Evolutionary conservation across 2,888 invertebrate species (phyloP), one percentile per base, ranked within the genome.

Genomic region (Hedya salicella): DNA sequence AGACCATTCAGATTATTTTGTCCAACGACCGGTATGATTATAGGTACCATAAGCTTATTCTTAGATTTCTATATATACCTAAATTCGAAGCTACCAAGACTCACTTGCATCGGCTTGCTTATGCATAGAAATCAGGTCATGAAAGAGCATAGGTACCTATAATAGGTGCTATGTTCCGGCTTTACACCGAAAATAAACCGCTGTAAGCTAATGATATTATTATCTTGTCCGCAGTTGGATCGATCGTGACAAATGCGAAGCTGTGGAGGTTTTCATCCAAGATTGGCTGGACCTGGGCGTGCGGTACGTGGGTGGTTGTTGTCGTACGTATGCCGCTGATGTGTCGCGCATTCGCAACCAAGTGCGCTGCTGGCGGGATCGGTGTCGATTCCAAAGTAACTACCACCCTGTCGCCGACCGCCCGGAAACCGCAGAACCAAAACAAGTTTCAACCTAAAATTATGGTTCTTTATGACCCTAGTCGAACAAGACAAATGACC

Each of bases 301-400:
- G 39, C 94, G 94, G 61, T 97, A 96, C 83, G 94, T 99, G 49
- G 98, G 98, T 19, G 98, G 98, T 0, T 99, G 98, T 78, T 99
- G 98, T 84, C 93, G 97, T 72, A 96, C 97, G 0, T 95, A 95
- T 76, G 96, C 97, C 0, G 93, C 95, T 0, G 97, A 98, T 81
- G 95, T 98, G 39, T 92, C 93, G 9, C 94, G 95, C 71, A 96
- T 97, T 74, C 93, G 94, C 62, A 93, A 94, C 74, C 93, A 94
- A 71, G 94, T 95, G 63, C 83, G 84, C 71, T 87, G 89, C 75
- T 93, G 93, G 93, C 81, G 87, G 8, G 91, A 91, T 73, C 88
- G 87, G 68, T 81, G 80, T 75, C 85, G 88, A 42, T 91, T 91
- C 80, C 80, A 83, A 48, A 75, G 80, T 19, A 84, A 80, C 50